Conservation (phyloP, 2,888 invertebrate species). For the Callosobruchus maculatus region DNA sequence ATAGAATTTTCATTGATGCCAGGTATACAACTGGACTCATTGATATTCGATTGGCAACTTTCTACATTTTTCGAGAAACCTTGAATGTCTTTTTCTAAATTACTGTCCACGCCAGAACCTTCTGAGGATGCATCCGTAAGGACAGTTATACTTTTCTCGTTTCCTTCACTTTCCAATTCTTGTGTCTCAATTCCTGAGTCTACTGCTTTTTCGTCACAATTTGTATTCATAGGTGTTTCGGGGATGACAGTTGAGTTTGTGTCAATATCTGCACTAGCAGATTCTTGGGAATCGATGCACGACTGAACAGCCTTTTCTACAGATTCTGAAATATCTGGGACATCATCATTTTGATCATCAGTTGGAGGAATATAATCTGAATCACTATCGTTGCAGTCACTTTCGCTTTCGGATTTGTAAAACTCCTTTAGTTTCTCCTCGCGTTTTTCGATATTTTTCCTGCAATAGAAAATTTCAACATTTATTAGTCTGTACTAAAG, state of each 20-base stretch:
- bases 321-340: conserved; percentile 2
- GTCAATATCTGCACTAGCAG: background rate
- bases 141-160: background rate
- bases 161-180: background rate
- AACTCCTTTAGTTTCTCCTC: conserved; percentile 72
- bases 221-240: background rate
- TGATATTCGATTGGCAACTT: too few species aligned
- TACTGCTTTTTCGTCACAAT: background rate
- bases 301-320: conserved; percentile 10
- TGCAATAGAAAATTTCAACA: conserved; percentile 39
- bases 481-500: too few species aligned
- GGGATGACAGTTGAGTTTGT: background rate
- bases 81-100: background rate
- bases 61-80: background rate
- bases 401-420: conserved; percentile 70
- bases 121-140: background rate
- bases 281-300: conserved; percentile 8
- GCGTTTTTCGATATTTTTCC: conserved; percentile 65
- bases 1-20: too few species aligned
- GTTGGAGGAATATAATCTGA: conserved; percentile 17
- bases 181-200: background rate
- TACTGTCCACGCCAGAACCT: background rate
- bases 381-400: conserved; percentile 42
- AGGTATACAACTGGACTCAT: too few species aligned
- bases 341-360: background rate